These are phyloP conservation scores for Drosophila bipectinata DNA, from an alignment of 1,140 invertebrate species.

Conservation along the genomic window DNA sequence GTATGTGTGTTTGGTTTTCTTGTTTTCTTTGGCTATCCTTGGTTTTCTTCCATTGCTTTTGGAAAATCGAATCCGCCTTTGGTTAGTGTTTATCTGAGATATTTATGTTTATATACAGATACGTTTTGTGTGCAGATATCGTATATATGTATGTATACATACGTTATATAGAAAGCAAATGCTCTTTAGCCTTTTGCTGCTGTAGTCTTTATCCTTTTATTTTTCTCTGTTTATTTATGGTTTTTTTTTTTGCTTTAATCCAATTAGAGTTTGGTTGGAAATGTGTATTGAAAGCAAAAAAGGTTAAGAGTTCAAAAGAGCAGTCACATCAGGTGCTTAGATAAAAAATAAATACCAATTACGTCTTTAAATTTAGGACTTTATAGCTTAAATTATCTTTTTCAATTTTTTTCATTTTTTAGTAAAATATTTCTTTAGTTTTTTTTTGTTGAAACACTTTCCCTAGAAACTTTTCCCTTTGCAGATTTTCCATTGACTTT, in stretches of 20 bases:
- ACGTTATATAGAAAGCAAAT: neutral
- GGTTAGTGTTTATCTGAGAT: neutral
- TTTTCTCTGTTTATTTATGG: slow-evolving; percentile 13
- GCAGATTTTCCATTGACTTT: slow-evolving; percentile 9
- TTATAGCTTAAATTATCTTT: neutral
- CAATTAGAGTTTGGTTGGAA: slow-evolving; percentile 23
- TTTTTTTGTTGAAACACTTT: slow-evolving; percentile 24
- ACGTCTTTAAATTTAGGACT: too few relatives aligned
- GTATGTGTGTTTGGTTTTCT: neutral
- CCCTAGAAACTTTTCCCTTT: slow-evolving; percentile 17
- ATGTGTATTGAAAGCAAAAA: too few relatives aligned
- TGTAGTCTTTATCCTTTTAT: slow-evolving; percentile 2
- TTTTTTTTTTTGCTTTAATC: slow-evolving; percentile 19
- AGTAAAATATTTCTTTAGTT: neutral
- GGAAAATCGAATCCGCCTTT: slow-evolving; percentile 1
- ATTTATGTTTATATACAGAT: slow-evolving; percentile 6
- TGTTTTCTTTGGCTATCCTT: neutral
- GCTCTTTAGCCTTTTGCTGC: neutral
- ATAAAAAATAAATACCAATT: too few relatives aligned
- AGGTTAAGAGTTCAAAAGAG: too few relatives aligned
- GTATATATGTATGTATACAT: neutral
- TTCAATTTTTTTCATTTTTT: neutral
- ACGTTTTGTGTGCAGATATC: neutral
- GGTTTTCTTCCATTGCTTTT: neutral
- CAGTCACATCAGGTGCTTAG: too few relatives aligned